Percentiles rank a stretch among this genome's conserved stretches.
Conservation (phyloP, 2,888 invertebrate genomes). For the Lasioglossum morio region DNA sequence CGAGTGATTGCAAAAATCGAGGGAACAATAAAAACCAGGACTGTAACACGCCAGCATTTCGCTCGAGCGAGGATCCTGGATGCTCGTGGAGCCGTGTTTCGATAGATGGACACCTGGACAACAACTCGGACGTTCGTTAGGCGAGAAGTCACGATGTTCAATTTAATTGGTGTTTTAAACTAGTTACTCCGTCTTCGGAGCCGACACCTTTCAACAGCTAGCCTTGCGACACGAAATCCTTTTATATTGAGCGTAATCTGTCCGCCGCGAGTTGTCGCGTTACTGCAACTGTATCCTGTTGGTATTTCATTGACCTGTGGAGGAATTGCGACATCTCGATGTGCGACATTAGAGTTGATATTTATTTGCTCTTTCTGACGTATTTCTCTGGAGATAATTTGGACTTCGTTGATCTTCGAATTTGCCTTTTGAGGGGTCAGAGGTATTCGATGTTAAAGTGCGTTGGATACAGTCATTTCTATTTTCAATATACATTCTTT, state of each 20-base stretch:
- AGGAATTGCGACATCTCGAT: not conserved
- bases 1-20: not conserved
- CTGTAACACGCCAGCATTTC: not conserved
- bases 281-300: not conserved
- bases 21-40: not conserved
- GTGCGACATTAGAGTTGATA: not conserved
- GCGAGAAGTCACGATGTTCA: not conserved
- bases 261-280: not conserved
- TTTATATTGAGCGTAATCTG: not conserved
- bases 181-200: not conserved
- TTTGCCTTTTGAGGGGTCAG: not conserved
- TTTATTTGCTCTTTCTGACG: not conserved
- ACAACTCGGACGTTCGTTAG: not conserved
- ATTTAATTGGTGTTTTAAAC: not conserved
- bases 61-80: not conserved
- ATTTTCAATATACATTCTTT: not conserved
- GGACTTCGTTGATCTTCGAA: not conserved
- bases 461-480: not conserved
- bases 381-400: not conserved
- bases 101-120: not conserved
- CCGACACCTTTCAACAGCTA: not conserved
- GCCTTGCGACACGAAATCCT: slow-evolving; percentile 2
- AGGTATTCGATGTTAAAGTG: not conserved
- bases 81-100: too few species aligned
- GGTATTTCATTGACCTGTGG: not conserved